These are phyloP conservation scores for Heliconius aoede DNA, from an alignment of 2,888 invertebrate genomes.

Conservation along the genomic window DNA sequence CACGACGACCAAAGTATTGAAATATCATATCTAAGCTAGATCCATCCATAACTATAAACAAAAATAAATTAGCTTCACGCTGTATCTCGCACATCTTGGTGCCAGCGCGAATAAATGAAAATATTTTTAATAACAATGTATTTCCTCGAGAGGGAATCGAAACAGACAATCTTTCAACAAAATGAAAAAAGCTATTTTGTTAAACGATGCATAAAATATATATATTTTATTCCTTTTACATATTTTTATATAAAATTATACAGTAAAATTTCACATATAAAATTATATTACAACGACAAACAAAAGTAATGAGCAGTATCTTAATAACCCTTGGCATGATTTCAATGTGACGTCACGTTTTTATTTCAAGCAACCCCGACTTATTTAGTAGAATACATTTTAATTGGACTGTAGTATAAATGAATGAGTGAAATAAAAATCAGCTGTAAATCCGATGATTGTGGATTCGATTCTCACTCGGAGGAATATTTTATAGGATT, in stretches of 20 bases:
- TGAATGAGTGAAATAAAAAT: background rate
- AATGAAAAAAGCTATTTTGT: too few relatives aligned
- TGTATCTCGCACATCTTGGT: too few relatives aligned
- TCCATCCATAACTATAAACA: too few relatives aligned
- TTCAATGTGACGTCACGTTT: conserved; percentile 25
- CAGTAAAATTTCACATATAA: background rate
- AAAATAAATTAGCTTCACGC: too few relatives aligned
- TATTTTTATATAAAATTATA: background rate
- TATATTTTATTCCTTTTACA: background rate
- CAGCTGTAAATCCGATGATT: background rate
- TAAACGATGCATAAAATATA: background rate
- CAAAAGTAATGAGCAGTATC: conserved; percentile 18
- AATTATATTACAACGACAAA: background rate
- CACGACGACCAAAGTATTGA: too few relatives aligned
- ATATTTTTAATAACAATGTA: too few relatives aligned
- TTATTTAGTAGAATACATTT: conserved; percentile 5
- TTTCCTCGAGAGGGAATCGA: too few relatives aligned
- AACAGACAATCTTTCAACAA: too few relatives aligned
- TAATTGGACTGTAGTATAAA: conserved; percentile 7
- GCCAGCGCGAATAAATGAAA: too few relatives aligned
- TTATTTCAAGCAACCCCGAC: conserved; percentile 4
- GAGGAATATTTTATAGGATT: too few relatives aligned
- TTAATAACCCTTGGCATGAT: conserved; percentile 31
- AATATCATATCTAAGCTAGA: too few relatives aligned
- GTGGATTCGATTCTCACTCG: background rate